Conservation (phyloP, 2,888 invertebrate genomes). For the Protonemura montana region DNA sequence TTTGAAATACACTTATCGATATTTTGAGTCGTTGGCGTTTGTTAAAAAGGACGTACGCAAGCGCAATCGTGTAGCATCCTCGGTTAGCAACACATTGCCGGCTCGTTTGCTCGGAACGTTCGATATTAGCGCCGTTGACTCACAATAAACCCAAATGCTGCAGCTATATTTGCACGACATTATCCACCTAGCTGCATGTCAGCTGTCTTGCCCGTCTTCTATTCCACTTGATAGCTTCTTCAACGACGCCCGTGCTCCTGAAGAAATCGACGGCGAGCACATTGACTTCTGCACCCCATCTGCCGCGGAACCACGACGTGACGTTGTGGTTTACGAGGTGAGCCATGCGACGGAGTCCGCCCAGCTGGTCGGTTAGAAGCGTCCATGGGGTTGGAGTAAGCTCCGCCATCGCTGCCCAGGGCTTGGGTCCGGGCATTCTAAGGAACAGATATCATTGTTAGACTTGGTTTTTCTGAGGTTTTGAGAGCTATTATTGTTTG, state of each 20-base stretch:
- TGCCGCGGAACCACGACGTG: constrained; percentile 69
- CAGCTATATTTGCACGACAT: no score
- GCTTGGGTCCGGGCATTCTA: constrained; percentile 50
- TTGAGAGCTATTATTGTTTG: no score
- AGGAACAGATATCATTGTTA: background rate
- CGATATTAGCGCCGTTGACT: no score
- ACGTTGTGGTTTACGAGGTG: constrained; percentile 74
- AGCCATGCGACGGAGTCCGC: constrained; percentile 70
- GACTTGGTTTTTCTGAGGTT: no score
- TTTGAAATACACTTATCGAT: no score
- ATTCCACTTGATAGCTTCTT: constrained; percentile 56
- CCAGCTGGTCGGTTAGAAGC: constrained; percentile 67
- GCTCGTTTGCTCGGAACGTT: no score
- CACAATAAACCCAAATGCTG: background rate
- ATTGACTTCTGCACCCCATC: constrained; percentile 62
- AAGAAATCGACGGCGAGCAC: constrained; percentile 79
- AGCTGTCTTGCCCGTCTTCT: constrained; percentile 17
- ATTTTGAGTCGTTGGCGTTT: no score
- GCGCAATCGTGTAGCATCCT: no score
- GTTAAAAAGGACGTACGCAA: no score
- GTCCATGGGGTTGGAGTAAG: constrained; percentile 72
- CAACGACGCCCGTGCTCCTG: constrained; percentile 74
- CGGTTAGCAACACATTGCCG: no score
- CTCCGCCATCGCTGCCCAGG: constrained; percentile 76
- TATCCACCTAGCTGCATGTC: constrained; percentile 2